A percentile compares a stretch with the other conserved stretches of the same genome.
phyloP scores from a whole-genome alignment of 2,888 invertebrate species.

The Rotaria socialis region DNA sequence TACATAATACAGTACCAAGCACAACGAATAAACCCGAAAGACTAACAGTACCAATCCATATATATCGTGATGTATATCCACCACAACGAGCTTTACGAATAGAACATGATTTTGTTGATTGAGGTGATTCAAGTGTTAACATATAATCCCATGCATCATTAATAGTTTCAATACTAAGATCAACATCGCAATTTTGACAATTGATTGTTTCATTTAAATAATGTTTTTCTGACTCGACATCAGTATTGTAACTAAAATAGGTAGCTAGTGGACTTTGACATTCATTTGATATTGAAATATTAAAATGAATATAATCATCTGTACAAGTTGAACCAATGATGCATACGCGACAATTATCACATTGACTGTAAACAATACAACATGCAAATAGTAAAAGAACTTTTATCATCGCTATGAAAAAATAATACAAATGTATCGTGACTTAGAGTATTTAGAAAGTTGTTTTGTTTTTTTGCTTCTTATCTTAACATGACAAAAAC shows the following conservation, averaged over 20 bases:
- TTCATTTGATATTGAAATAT: neutral
- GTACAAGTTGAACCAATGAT: neutral
- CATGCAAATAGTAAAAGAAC: neutral
- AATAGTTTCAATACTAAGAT: neutral
- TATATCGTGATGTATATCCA: neutral
- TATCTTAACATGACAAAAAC: neutral
- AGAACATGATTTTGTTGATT: neutral
- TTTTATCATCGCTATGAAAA: neutral
- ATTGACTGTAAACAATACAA: neutral
- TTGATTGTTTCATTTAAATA: neutral
- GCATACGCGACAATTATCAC: neutral
- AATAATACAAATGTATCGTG: neutral
- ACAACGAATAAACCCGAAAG: neutral
- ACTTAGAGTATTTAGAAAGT: neutral
- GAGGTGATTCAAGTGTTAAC: neutral
- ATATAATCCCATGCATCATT: neutral
- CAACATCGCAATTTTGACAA: neutral
- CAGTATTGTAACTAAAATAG: neutral
- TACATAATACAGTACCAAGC: neutral
- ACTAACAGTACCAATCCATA: slow-evolving; percentile 9
- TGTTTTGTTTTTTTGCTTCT: neutral
- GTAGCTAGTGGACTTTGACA: neutral
- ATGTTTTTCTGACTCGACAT: neutral
- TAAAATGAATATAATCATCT: neutral
- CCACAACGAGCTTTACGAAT: neutral